These are phyloP conservation scores for Drosophila funebris DNA, from an alignment of 1,140 invertebrate species.

Conservation along the genomic window DNA sequence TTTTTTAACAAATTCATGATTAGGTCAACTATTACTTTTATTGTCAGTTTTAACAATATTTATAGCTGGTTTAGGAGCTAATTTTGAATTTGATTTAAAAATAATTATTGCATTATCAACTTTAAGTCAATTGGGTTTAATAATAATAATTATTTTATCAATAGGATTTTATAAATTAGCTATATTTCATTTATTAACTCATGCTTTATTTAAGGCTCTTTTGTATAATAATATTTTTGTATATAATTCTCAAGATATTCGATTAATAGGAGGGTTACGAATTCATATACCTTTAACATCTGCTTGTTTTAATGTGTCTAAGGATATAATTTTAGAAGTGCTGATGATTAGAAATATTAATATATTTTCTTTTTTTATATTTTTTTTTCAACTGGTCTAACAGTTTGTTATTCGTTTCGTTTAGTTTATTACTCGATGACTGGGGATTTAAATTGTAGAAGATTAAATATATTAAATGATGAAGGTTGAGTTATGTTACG, in stretches of 20 bases:
- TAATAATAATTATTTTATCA: constrained; percentile 85
- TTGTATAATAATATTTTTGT: too few relatives aligned
- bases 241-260: too few relatives aligned
- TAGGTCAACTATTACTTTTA: constrained; percentile 83
- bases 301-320: too few relatives aligned
- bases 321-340: constrained; percentile 86
- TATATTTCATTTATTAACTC: constrained; percentile 87
- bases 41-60: constrained; percentile 86
- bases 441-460: constrained; percentile 83
- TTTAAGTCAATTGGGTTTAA: constrained; percentile 87
- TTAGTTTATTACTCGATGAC: constrained; percentile 85
- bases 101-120: constrained; percentile 90
- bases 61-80: constrained; percentile 86
- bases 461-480: constrained; percentile 84
- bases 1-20: constrained; percentile 73
- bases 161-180: too few relatives aligned
- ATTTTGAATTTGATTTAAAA: constrained; percentile 88
- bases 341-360: constrained; percentile 84
- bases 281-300: too few relatives aligned
- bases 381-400: constrained; percentile 85
- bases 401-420: constrained; percentile 85
- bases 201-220: too few relatives aligned
- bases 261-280: too few relatives aligned
- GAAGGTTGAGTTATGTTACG: constrained; percentile 84
- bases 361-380: constrained; percentile 85